phyloP scores from a whole-genome alignment of 2,797 vertebrate species.

The Anabas testudineus region DNA sequence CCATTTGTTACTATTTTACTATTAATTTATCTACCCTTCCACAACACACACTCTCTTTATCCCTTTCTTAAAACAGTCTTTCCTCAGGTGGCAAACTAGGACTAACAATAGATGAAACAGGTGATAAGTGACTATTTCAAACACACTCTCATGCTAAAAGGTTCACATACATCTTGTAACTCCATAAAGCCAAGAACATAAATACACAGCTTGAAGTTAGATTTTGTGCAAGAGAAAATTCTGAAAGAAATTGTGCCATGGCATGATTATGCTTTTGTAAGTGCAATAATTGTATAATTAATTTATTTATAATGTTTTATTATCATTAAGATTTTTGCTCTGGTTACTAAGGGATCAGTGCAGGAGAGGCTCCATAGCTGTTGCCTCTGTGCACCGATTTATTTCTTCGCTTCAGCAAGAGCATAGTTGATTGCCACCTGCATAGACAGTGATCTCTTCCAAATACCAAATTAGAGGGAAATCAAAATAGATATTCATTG shows the following conservation, averaged over 20 bases:
- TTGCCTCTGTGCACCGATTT: conserved; percentile 43
- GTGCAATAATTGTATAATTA: neutral
- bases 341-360: conserved; percentile 1
- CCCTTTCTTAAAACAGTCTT: conserved; percentile 10
- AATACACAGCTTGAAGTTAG: neutral
- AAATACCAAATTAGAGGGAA: conserved; percentile 80
- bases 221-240: conserved; percentile 9
- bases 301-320: conserved; percentile 17
- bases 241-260: neutral
- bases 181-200: conserved; percentile 24
- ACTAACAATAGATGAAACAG: conserved; percentile 53
- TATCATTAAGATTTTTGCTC: conserved; percentile 9
- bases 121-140: conserved; percentile 60
- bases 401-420: conserved; percentile 63
- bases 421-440: conserved; percentile 73
- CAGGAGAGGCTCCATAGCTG: conserved; percentile 4
- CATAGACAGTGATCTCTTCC: conserved; percentile 70
- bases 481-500: conserved; percentile 83
- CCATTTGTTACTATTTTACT: conserved; percentile 6
- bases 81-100: conserved; percentile 39
- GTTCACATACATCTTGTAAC: conserved; percentile 22
- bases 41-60: neutral
- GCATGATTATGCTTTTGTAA: neutral
- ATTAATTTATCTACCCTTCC: neutral
- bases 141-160: conserved; percentile 25